Conservation (phyloP, 2,888 invertebrate species). For the Gandaritis pyraliata region DNA sequence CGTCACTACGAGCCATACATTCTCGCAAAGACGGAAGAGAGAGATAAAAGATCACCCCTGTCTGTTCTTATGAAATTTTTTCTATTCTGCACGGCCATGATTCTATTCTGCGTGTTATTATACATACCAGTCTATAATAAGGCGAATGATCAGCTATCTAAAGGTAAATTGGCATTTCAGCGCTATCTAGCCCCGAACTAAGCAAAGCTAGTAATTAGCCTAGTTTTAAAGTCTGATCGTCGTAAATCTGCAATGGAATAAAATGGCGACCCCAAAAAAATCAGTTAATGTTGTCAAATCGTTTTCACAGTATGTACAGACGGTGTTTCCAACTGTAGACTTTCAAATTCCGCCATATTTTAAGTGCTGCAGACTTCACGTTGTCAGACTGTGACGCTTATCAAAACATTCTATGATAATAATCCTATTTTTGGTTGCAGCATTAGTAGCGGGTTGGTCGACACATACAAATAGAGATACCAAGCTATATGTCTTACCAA, state of each 20-base stretch:
- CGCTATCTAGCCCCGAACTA: background rate
- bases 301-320: too few relatives aligned
- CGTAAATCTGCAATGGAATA: too few relatives aligned
- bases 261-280: too few relatives aligned
- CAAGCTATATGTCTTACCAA: conserved; percentile 88
- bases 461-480: conserved; percentile 89
- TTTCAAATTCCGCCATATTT: too few relatives aligned
- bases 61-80: conserved; percentile 70
- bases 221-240: too few relatives aligned
- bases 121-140: conserved; percentile 79
- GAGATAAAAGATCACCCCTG: conserved; percentile 62
- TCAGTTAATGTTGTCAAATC: too few relatives aligned
- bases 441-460: conserved; percentile 88
- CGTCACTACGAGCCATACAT: conserved; percentile 55
- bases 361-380: too few relatives aligned
- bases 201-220: conserved; percentile 13
- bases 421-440: conserved; percentile 57
- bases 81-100: conserved; percentile 73
- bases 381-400: too few relatives aligned
- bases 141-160: conserved; percentile 62
- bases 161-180: conserved; percentile 44
- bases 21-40: conserved; percentile 52
- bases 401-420: too few relatives aligned
- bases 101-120: conserved; percentile 72
- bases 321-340: too few relatives aligned